These are phyloP conservation scores for Circaetus cinerascens DNA, from an alignment of 2,113 vertebrate genomes.

Conservation along the genomic window DNA sequence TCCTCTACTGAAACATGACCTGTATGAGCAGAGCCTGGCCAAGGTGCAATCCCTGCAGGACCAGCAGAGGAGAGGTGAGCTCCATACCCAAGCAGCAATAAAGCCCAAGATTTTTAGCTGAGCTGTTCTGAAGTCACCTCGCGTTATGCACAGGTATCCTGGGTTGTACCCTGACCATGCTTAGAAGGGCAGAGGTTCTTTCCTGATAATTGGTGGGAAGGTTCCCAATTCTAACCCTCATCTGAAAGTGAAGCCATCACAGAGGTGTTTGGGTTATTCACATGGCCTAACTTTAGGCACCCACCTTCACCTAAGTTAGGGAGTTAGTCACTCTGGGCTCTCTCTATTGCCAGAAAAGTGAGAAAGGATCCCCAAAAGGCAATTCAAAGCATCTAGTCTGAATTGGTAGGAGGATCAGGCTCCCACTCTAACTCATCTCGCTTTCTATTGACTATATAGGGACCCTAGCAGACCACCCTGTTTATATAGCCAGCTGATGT, in stretches of 20 bases:
- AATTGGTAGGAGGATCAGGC: background rate
- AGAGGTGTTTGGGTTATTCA: background rate
- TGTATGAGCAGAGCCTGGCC: background rate
- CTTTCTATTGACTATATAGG: background rate
- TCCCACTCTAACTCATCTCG: background rate
- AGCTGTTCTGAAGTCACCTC: background rate
- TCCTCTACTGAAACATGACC: background rate
- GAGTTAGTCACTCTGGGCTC: background rate
- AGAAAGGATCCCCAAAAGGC: background rate
- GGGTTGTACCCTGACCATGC: background rate
- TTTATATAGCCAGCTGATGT: background rate
- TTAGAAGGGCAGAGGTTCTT: background rate
- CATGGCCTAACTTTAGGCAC: background rate
- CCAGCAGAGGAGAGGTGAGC: background rate
- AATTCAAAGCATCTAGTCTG: background rate
- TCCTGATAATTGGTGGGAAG: background rate
- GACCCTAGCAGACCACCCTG: background rate
- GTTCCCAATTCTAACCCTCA: background rate
- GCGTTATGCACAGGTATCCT: background rate
- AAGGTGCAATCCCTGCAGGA: background rate
- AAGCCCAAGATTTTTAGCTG: background rate
- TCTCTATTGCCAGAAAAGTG: background rate
- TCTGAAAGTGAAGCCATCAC: background rate
- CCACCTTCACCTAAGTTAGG: background rate
- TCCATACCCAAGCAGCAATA: background rate